Evolutionary conservation across 35 echinoderm and acorn worm species (phyloP), one percentile per base, ranked within the genome.

Genomic region (Heliocidaris erythrogramma): DNA sequence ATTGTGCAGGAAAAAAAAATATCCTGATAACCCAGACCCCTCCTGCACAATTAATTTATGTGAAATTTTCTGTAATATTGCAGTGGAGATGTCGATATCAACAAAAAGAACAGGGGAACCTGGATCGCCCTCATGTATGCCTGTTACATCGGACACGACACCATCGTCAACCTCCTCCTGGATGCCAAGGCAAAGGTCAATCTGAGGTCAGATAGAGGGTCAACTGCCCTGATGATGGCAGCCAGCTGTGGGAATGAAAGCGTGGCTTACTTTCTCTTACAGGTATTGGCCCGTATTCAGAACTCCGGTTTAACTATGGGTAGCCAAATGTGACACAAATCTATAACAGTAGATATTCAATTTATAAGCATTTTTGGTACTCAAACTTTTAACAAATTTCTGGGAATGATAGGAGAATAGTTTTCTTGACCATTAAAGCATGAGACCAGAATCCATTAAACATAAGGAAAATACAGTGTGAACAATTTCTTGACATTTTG

Each of bases 61-160:
- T 84, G n/a, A 29, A 4, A 2, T 84, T 84, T 84, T 84, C 14
- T 84, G 1, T 30, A 89, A 24, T 92, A 29, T 86, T 94, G 13
- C 69, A 99, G 97, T 59, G 92, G 94, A 32, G 94, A 97, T 30
- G 91, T 96, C 13, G 96, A 99, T 85, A 94, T 96, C 29, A 96
- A 99, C 92, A 94, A 96, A 48, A 96, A 89, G 56, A 99, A 99
- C 88, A 88, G 86, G 60, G 96, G 97, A 18, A 85, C 90, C 47
- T 99, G 98, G 98, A 97, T 97, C 4, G 94, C 98, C 12, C 94
- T 99, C 31, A 99, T 99, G 98, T 99, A 99, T 96, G 98, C 98
- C 94, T 96, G 97, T 59, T 99, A 99, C 95, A 97, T 99, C 27
- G 97, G 97, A 35, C 98, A 99, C 90, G 97, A 97, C 91, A 97